Evolutionary conservation across 2,888 invertebrate species (phyloP).

Genomic region (Apocheima hispidaria): DNA sequence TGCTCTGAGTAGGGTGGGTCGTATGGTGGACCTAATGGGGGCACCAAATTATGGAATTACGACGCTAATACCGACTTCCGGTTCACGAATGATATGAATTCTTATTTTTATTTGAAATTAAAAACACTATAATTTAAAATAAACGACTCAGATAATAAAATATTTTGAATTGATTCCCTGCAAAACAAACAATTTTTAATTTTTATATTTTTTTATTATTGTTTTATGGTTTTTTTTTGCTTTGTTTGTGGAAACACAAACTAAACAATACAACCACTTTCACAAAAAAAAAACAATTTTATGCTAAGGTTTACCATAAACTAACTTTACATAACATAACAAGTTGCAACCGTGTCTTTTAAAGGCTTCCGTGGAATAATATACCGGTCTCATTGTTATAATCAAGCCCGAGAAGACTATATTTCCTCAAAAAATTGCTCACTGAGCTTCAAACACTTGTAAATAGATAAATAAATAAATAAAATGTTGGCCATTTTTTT

Average conservation of each 20-base stretch:
- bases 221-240: too few species aligned
- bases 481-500: neutral
- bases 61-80: conserved; percentile 11
- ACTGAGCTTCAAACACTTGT: neutral
- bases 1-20: conserved; percentile 30
- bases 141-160: too few species aligned
- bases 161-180: too few species aligned
- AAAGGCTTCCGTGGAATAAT: conserved; percentile 34
- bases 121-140: too few species aligned
- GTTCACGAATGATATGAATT: neutral
- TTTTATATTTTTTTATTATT: too few species aligned
- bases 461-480: conserved; percentile 6
- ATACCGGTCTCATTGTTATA: conserved; percentile 43
- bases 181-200: too few species aligned
- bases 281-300: neutral
- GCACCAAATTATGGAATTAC: conserved; percentile 31
- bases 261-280: neutral
- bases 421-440: conserved; percentile 20
- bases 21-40: conserved; percentile 30
- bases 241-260: neutral
- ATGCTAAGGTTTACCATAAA: too few species aligned
- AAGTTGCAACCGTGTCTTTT: conserved; percentile 32
- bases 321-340: too few species aligned
- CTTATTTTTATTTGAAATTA: neutral
- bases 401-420: conserved; percentile 38